Percentiles rank a stretch among this genome's conserved stretches.
These are phyloP conservation scores for Dasyornis broadbenti DNA, from an alignment of 2,113 vertebrate genomes.

Conservation along the genomic window DNA sequence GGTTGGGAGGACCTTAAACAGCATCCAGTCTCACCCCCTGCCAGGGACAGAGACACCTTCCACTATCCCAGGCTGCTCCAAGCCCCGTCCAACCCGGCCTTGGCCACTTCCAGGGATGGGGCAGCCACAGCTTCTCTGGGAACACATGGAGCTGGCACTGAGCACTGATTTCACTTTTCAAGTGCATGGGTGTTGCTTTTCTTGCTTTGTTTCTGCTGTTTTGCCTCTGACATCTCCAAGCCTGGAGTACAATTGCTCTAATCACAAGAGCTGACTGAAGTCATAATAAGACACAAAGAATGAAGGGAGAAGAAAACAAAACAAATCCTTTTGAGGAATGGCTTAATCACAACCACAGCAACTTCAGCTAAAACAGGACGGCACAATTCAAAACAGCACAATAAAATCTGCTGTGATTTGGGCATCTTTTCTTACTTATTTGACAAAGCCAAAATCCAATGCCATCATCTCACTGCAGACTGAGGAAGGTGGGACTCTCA, in stretches of 20 bases:
- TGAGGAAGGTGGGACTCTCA: not conserved
- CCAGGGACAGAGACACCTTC: not conserved
- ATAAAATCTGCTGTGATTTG: not conserved
- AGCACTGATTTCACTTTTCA: not conserved
- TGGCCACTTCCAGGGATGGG: not conserved
- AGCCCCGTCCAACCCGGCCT: not conserved
- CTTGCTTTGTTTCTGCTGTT: not conserved
- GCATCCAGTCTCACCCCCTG: not conserved
- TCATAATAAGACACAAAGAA: not conserved
- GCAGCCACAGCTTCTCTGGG: not conserved
- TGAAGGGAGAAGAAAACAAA: not conserved
- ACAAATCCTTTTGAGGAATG: conserved; percentile 23
- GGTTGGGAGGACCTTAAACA: not conserved
- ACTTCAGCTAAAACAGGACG: not conserved
- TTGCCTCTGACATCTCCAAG: not conserved
- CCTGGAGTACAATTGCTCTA: not conserved
- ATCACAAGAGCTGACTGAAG: not conserved
- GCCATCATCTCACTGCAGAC: not conserved
- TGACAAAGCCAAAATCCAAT: not conserved
- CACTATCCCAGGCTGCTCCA: rapidly evolving
- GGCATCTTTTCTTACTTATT: not conserved
- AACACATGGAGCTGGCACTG: rapidly evolving
- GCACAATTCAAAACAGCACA: not conserved
- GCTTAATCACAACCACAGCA: not conserved
- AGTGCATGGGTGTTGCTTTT: not conserved